phyloP scores from a whole-genome alignment of 2,888 invertebrate genomes.

The Leptinotarsa tumamoca region DNA sequence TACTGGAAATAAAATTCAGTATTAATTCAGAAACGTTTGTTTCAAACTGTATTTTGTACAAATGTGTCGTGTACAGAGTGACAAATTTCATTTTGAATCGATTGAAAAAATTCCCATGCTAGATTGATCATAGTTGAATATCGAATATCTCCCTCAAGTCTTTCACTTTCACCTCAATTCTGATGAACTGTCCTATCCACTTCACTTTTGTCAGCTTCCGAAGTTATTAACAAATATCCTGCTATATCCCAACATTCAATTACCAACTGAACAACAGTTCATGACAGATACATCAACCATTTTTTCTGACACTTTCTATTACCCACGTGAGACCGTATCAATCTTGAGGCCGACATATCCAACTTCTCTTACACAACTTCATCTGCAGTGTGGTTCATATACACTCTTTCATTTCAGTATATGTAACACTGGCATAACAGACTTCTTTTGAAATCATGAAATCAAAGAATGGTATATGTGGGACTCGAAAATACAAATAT shows the following conservation, averaged over 20 bases:
- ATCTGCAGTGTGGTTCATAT: constrained; percentile 14
- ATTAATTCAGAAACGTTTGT: too few species aligned
- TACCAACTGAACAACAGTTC: constrained; percentile 34
- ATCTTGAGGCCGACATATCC: constrained; percentile 33
- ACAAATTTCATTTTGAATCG: too few species aligned
- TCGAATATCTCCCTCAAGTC: not conserved
- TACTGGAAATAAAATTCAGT: too few species aligned
- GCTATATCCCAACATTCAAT: constrained; percentile 25
- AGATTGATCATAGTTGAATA: not conserved
- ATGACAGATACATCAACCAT: constrained; percentile 44
- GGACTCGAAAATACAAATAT: not conserved
- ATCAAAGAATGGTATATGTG: not conserved
- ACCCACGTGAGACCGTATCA: constrained; percentile 49
- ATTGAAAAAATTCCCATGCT: too few species aligned
- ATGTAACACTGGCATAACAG: not conserved
- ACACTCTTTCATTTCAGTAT: not conserved
- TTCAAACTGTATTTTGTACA: too few species aligned
- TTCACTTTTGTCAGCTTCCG: constrained; percentile 5
- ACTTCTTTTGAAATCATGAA: not conserved
- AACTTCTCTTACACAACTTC: constrained; percentile 33
- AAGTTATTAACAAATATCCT: not conserved
- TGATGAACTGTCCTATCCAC: not conserved
- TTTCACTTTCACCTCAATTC: not conserved
- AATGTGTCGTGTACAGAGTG: too few species aligned
- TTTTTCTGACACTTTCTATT: constrained; percentile 48